Conservation (phyloP, 2,113 vertebrate genomes). For the Hippocampus guttulatus region DNA sequence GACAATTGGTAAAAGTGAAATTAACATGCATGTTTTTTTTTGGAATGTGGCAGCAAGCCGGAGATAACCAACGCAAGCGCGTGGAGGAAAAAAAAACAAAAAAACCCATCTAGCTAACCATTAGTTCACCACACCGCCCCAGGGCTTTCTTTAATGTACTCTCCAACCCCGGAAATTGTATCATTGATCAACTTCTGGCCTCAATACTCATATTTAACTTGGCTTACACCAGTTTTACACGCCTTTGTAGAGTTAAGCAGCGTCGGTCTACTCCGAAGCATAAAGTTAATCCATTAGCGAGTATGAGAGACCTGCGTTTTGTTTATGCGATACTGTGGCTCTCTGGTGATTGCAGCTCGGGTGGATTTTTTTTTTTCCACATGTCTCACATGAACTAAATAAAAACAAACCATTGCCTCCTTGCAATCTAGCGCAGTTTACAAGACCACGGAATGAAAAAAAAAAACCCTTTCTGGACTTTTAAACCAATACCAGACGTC, state of each 20-base stretch:
- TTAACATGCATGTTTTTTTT: no score
- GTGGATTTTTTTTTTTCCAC: slow-evolving; percentile 46
- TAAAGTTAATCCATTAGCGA: neutral
- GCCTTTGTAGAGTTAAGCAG: neutral
- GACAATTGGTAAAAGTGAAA: no score
- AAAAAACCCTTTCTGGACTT: slow-evolving; percentile 37
- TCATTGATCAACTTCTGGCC: neutral
- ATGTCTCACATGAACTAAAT: slow-evolving; percentile 57
- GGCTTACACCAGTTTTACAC: neutral
- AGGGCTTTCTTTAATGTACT: no score
- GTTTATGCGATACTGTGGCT: slow-evolving; percentile 38
- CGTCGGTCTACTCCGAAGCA: neutral
- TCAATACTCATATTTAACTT: neutral
- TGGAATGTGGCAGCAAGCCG: no score
- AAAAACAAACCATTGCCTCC: slow-evolving; percentile 61
- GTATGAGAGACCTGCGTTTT: slow-evolving; percentile 19
- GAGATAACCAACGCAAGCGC: no score
- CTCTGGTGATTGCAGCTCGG: slow-evolving; percentile 46
- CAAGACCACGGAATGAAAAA: slow-evolving; percentile 62
- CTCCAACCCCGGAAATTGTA: no score
- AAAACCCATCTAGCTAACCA: no score
- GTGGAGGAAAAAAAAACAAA: no score
- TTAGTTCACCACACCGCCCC: no score
- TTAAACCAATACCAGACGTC: slow-evolving; percentile 32
- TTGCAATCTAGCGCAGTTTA: slow-evolving; percentile 48